Percentiles rank a stretch among this genome's conserved stretches.
These are phyloP conservation scores for Lethenteron camtschaticum DNA, from an alignment of 2,113 vertebrate species.

Conservation along the genomic window DNA sequence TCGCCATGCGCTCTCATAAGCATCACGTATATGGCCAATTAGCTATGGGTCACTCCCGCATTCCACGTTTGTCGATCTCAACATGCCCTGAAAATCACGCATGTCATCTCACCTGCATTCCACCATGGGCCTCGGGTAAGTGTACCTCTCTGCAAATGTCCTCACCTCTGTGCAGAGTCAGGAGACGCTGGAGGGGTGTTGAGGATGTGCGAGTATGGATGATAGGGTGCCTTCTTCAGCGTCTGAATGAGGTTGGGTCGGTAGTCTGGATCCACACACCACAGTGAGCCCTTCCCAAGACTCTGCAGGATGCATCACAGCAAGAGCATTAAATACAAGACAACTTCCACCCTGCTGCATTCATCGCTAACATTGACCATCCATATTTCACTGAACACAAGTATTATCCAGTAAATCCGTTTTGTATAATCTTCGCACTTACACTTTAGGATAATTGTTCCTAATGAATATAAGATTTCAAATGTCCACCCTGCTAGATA, in stretches of 20 bases:
- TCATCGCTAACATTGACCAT: too few relatives aligned
- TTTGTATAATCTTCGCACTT: too few relatives aligned
- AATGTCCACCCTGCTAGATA: too few relatives aligned
- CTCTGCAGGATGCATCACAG: constrained; percentile 44
- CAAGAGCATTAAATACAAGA: neutral
- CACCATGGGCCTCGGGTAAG: neutral
- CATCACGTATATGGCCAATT: too few relatives aligned
- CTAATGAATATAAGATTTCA: too few relatives aligned
- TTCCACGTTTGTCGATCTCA: too few relatives aligned
- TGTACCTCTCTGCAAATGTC: constrained; percentile 2
- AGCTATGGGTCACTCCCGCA: too few relatives aligned
- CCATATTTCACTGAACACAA: too few relatives aligned
- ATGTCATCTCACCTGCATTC: neutral
- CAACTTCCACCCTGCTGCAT: neutral
- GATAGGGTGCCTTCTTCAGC: constrained; percentile 97
- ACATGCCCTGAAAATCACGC: neutral
- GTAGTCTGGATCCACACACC: constrained; percentile 99
- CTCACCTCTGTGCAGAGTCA: constrained; percentile 89
- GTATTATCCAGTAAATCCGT: too few relatives aligned
- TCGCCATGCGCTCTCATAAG: too few relatives aligned
- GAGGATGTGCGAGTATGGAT: constrained; percentile 70
- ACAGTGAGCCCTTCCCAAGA: constrained; percentile 94
- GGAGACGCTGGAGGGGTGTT: constrained; percentile 56
- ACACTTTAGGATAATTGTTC: too few relatives aligned
- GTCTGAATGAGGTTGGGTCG: constrained; percentile 98